Base-by-base conservation (phyloP, 2,888 invertebrate species). In the Zootermopsis nevadensis region DNA sequence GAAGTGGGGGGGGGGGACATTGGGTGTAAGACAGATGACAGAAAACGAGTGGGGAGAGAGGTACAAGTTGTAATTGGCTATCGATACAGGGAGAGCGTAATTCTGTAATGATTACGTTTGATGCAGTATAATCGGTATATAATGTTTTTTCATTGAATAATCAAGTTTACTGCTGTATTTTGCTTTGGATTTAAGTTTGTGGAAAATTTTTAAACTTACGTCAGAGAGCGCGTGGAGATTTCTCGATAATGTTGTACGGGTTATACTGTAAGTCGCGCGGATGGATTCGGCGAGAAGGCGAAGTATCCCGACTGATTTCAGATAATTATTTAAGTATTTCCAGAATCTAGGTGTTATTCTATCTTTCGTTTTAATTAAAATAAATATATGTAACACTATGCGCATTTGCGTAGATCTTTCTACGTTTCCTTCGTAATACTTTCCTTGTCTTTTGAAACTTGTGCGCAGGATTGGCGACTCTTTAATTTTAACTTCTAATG, bases 51-150 rank as follows among this genome's bases (percentile, higher is more conserved):
- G 27, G 27, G 60, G 60, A 60, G 2, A 74, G 22, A 69, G 35
- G 27, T 33, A 27, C 27, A 10, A 72, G 72, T 30, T 31, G 2
- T 15, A 72, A 72, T 72, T 72, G 72, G 30, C 24, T 38, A 74
- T 38, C n/a, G 3, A 38, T 38, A 69, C 10, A 2, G 22, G 69
- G 22, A 66, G 30, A 12, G 33, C 15, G 69, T 33, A 33, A 33
- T 69, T 15, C 55, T 55, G 55, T 22, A 48, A 77, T 31, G 53
- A 77, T 77, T 31, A 55, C 24, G 31, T 55, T 77, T 0, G 66
- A n/a, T 60, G n/a, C 79, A 79, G 79, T 79, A 66, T 79, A 79
- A 66, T 33, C 79, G 66, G n/a, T 27, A 55, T 66, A 66, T 79
- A 60, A 79, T 79, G 33, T 60, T 76, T 42, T n/a, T 76, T 22